Percentiles rank a stretch among this genome's conserved stretches.
Evolutionary conservation across 2,797 vertebrate species (phyloP).

Genomic region (Anguilla anguilla): DNA sequence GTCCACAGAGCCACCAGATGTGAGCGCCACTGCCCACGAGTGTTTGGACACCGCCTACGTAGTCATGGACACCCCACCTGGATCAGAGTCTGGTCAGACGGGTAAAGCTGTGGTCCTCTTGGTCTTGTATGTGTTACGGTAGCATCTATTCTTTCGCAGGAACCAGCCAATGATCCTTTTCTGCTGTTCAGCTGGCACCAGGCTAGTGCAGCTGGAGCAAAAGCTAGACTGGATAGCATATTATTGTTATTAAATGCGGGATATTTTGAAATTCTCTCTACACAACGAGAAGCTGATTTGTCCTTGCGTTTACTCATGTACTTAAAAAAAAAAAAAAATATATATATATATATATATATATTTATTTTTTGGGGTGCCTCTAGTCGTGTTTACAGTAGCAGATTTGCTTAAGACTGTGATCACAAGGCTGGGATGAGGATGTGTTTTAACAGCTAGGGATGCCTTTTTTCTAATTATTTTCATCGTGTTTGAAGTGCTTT

Average conservation of each 20-base stretch:
- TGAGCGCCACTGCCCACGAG: slow-evolving; percentile 70
- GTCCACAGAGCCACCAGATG: slow-evolving; percentile 68
- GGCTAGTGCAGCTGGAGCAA: neutral
- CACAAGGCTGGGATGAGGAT: too few species aligned
- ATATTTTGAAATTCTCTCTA: neutral
- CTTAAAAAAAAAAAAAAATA: too few species aligned
- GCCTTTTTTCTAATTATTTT: too few species aligned
- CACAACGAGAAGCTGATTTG: neutral
- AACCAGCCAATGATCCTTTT: neutral
- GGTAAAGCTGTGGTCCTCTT: slow-evolving; percentile 57
- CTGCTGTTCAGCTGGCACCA: neutral
- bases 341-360: too few species aligned
- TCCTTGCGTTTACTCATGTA: neutral
- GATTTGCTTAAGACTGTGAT: too few species aligned
- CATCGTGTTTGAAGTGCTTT: too few species aligned
- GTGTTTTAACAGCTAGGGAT: too few species aligned
- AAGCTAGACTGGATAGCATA: neutral
- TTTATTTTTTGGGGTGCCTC: too few species aligned
- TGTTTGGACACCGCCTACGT: slow-evolving; percentile 47
- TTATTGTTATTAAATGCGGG: neutral
- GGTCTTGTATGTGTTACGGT: neutral
- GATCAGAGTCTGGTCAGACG: slow-evolving; percentile 68
- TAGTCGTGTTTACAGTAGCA: too few species aligned
- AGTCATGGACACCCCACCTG: slow-evolving; percentile 71
- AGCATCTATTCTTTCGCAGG: neutral